These are phyloP conservation scores for Anas flavirostris DNA, from an alignment of 2,797 vertebrate genomes.

Conservation along the genomic window DNA sequence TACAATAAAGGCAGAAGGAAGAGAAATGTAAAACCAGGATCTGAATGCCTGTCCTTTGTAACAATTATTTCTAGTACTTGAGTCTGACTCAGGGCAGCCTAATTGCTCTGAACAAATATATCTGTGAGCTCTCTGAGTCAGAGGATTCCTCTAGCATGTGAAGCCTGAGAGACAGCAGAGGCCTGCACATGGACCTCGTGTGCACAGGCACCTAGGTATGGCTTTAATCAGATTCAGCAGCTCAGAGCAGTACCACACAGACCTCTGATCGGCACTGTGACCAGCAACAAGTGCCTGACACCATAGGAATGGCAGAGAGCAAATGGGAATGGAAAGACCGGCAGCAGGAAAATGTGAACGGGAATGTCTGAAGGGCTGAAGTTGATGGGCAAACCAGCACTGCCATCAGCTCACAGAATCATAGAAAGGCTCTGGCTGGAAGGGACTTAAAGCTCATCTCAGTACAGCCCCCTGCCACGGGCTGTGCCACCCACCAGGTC, in stretches of 20 bases:
- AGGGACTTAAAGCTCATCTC: no score
- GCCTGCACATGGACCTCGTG: accelerated
- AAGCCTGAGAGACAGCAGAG: accelerated
- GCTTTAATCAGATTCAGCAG: neutral
- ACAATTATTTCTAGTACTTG: neutral
- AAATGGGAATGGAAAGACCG: neutral
- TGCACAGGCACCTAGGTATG: neutral
- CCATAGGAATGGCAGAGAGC: neutral
- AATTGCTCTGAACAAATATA: neutral
- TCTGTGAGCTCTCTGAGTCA: neutral
- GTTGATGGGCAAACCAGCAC: neutral
- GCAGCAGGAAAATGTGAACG: neutral
- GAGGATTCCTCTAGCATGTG: neutral
- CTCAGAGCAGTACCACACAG: neutral
- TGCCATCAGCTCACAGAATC: neutral
- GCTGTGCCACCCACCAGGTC: no score
- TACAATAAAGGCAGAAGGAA: neutral
- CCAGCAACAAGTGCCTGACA: neutral
- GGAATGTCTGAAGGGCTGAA: neutral
- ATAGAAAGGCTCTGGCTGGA: no score
- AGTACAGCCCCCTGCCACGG: no score
- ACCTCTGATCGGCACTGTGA: neutral
- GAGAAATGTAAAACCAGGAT: neutral
- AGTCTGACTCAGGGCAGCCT: neutral
- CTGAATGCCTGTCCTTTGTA: neutral